A percentile compares a stretch with the other conserved stretches of the same genome.
Conservation (phyloP, 2,888 invertebrate species). For the Aradus depressus region DNA sequence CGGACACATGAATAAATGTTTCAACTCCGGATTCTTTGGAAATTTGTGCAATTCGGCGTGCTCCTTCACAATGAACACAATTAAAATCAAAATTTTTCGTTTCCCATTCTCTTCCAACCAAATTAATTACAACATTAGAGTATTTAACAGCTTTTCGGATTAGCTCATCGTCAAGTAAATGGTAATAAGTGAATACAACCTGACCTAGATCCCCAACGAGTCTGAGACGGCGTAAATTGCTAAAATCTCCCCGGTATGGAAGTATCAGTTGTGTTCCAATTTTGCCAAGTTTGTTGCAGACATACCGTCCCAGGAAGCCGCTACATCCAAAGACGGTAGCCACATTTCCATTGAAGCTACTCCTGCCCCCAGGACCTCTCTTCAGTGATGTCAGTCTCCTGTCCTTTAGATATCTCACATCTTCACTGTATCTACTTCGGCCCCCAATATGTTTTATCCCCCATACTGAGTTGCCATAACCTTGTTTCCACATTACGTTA, state of each 20-base stretch:
- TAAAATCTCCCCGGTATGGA: conserved; percentile 82
- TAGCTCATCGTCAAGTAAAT: conserved; percentile 74
- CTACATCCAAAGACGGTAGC: conserved; percentile 90
- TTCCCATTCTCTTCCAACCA: conserved; percentile 84
- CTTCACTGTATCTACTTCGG: too few species aligned
- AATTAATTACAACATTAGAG: conserved; percentile 93
- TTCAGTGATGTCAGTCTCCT: too few species aligned
- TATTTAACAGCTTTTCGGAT: conserved; percentile 77
- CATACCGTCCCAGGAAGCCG: conserved; percentile 78
- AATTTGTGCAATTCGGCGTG: conserved; percentile 67
- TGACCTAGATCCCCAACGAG: conserved; percentile 91
- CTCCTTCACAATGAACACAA: conserved; percentile 81
- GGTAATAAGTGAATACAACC: conserved; percentile 75
- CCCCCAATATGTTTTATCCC: too few species aligned
- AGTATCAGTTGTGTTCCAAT: conserved; percentile 75
- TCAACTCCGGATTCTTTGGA: conserved; percentile 72
- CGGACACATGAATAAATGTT: conserved; percentile 82
- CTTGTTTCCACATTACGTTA: too few species aligned
- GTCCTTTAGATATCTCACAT: too few species aligned
- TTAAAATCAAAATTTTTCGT: conserved; percentile 78
- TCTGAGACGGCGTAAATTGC: conserved; percentile 61
- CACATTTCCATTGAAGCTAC: conserved; percentile 91
- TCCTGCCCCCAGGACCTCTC: conserved; percentile 80
- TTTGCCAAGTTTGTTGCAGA: conserved; percentile 86
- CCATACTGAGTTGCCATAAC: too few species aligned